Evolutionary conservation across 2,888 invertebrate genomes (phyloP).

Genomic region (Pristionchus fissidentatus): DNA sequence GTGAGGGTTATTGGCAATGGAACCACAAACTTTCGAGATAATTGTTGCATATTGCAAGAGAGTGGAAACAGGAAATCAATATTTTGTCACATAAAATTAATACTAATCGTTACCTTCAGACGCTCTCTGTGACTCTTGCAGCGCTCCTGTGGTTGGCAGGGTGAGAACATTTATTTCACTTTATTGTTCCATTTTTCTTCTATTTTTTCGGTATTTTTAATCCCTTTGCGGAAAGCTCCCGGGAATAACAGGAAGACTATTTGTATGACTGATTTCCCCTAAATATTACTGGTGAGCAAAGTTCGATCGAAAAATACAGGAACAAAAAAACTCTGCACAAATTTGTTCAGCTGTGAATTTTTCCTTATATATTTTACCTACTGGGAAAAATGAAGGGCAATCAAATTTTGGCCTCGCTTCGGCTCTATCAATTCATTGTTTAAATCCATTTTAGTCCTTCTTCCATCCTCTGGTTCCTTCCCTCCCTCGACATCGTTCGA

Average conservation of each 20-base stretch:
- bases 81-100: not conserved
- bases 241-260: too few relatives aligned
- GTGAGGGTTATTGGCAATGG: not conserved
- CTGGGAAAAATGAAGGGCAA: too few relatives aligned
- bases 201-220: too few relatives aligned
- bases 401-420: too few relatives aligned
- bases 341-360: not conserved
- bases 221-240: too few relatives aligned
- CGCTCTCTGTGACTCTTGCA: not conserved
- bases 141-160: slow-evolving; percentile 17
- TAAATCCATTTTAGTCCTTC: not conserved
- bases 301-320: too few relatives aligned
- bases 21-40: not conserved
- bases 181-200: too few relatives aligned
- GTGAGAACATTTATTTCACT: not conserved
- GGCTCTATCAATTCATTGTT: too few relatives aligned
- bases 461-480: slow-evolving; percentile 1
- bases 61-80: too few relatives aligned
- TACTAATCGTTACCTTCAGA: not conserved
- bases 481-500: not conserved
- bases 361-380: not conserved
- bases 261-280: too few relatives aligned
- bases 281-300: too few relatives aligned
- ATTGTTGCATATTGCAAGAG: not conserved
- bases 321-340: too few relatives aligned